A percentile compares a stretch with the other conserved stretches of the same genome.
Conservation (phyloP, 2,113 vertebrate species). For the Emydocephalus ijimae region DNA sequence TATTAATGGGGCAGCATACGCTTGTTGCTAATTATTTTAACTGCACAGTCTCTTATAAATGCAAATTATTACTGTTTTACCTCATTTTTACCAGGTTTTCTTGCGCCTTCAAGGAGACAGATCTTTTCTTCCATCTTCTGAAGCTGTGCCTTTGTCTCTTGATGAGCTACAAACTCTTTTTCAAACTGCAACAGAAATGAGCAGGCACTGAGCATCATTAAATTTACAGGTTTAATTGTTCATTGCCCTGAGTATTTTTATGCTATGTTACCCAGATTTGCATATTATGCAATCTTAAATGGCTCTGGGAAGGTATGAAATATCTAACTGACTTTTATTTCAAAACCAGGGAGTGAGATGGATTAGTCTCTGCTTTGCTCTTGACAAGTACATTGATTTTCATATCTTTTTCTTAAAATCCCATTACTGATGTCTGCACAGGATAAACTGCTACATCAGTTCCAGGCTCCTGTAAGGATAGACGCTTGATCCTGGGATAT, state of each 20-base stretch:
- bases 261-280: background rate
- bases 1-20: background rate
- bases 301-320: background rate
- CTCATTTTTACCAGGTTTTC: conserved; percentile 86
- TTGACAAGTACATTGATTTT: background rate
- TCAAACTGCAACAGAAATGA: conserved; percentile 77
- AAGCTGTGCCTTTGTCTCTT: conserved; percentile 85
- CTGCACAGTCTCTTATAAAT: background rate
- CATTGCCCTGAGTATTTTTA: background rate
- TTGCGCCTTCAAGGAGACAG: conserved; percentile 82
- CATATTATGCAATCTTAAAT: background rate
- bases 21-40: background rate
- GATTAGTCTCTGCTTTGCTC: background rate
- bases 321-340: too few relatives aligned
- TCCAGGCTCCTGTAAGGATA: background rate
- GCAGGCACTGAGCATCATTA: background rate
- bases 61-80: conserved; percentile 68
- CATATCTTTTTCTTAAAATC: too few relatives aligned
- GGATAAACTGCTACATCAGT: background rate
- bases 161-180: conserved; percentile 88
- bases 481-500: background rate
- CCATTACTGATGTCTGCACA: background rate
- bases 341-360: background rate
- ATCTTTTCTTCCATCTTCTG: conserved; percentile 87
- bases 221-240: background rate